Evolutionary conservation across 2,113 vertebrate species (phyloP).

Genomic region (Sminthopsis crassicaudata): DNA sequence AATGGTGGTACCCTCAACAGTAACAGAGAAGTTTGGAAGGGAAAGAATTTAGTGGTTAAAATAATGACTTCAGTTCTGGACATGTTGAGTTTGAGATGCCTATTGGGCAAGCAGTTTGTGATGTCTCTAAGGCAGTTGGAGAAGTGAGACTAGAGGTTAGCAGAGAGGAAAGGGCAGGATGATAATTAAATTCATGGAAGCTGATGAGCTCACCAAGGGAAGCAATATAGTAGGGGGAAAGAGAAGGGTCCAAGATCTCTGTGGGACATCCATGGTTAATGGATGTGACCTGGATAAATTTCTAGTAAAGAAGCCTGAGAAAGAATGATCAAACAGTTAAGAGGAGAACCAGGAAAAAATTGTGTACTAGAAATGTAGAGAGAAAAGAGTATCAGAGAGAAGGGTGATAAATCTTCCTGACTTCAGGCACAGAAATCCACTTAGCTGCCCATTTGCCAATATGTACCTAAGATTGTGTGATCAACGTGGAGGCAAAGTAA

Average conservation of each 20-base stretch:
- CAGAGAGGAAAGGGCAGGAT: too few relatives aligned
- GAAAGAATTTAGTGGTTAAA: background rate
- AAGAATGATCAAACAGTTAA: background rate
- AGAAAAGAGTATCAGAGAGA: background rate
- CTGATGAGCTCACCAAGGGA: background rate
- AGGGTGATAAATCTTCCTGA: background rate
- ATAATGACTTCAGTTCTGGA: background rate
- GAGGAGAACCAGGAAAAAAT: background rate
- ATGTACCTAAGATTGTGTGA: background rate
- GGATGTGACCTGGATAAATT: background rate
- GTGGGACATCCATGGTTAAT: too few relatives aligned
- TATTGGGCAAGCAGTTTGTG: background rate
- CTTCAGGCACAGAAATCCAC: background rate
- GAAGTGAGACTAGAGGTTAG: too few relatives aligned
- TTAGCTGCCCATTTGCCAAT: background rate
- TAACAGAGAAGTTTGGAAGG: too few relatives aligned
- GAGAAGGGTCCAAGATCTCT: background rate
- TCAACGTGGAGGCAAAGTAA: background rate
- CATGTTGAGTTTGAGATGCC: background rate
- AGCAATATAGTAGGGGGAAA: background rate
- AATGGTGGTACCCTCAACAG: background rate
- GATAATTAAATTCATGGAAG: background rate
- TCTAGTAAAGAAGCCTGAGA: background rate
- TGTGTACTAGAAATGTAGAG: background rate
- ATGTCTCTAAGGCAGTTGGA: background rate